Conservation (phyloP, 2,797 vertebrate genomes). For the Delichon dasypus region DNA sequence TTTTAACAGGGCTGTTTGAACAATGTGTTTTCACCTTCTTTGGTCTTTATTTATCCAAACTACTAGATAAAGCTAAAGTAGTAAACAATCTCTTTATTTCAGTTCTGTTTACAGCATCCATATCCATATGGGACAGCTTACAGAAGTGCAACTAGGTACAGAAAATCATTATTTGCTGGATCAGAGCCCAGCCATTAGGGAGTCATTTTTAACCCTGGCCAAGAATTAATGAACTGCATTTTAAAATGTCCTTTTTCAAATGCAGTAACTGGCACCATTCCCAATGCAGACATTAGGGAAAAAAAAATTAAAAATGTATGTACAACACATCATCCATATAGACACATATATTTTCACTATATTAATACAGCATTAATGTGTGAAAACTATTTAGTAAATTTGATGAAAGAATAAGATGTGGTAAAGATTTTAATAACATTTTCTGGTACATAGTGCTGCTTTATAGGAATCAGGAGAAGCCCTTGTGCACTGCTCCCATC, state of each 20-base stretch:
- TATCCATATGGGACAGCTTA: background rate
- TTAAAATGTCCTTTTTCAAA: background rate
- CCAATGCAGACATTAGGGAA: background rate
- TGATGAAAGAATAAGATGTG: background rate
- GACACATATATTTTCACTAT: background rate
- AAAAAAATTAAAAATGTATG: background rate
- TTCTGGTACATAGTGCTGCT: background rate
- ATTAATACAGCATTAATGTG: background rate
- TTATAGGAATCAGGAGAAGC: background rate
- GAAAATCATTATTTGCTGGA: slow-evolving; percentile 3
- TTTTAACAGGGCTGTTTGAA: background rate
- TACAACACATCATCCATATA: background rate
- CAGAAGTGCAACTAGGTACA: background rate
- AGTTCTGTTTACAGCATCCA: background rate
- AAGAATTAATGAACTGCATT: background rate
- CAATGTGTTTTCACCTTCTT: background rate
- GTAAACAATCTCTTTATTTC: background rate
- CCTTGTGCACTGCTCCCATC: background rate
- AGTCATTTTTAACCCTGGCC: background rate
- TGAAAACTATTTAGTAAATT: background rate
- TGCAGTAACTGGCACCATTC: background rate
- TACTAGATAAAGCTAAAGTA: background rate
- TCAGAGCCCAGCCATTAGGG: background rate
- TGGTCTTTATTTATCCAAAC: background rate
- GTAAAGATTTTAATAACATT: background rate